Conservation (phyloP, 1,140 invertebrate genomes). For the Copidosoma floridanum region DNA sequence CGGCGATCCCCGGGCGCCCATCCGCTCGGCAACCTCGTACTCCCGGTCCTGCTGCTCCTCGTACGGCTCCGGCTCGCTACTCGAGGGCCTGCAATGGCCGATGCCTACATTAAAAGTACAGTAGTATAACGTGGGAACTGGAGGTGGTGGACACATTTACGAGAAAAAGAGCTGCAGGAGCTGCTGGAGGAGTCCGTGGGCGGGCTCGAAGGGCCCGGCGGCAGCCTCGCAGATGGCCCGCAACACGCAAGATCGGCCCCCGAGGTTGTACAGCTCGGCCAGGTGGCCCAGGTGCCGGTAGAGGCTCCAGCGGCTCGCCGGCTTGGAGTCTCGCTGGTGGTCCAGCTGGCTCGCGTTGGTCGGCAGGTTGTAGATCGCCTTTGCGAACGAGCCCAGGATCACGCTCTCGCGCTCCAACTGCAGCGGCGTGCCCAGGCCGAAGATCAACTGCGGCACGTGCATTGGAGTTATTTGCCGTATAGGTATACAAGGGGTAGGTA, state of each 20-base stretch:
- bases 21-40: conserved; percentile 49
- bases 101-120: background rate
- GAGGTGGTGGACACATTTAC: conserved; percentile 38
- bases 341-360: conserved; percentile 61
- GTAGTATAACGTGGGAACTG: background rate
- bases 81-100: conserved; percentile 46
- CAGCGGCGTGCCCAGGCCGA: conserved; percentile 65
- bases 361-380: conserved; percentile 63
- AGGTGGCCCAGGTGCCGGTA: conserved; percentile 46
- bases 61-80: conserved; percentile 47
- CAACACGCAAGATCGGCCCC: conserved; percentile 51
- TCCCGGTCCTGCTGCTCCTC: conserved; percentile 50
- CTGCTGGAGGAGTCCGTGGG: conserved; percentile 54
- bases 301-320: conserved; percentile 44
- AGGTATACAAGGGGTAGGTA: too few species aligned
- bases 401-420: conserved; percentile 63
- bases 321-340: conserved; percentile 58
- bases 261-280: conserved; percentile 45
- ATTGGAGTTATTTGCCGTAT: too few species aligned
- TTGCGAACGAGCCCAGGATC: conserved; percentile 65
- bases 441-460: conserved; percentile 57
- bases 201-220: conserved; percentile 45
- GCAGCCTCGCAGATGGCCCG: conserved; percentile 55
- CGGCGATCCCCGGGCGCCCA: conserved; percentile 32
- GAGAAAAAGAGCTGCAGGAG: conserved; percentile 53